A percentile compares a stretch with the other conserved stretches of the same genome.
Evolutionary conservation across 2,888 invertebrate genomes (phyloP).

Genomic region (Eupithecia tripunctaria): DNA sequence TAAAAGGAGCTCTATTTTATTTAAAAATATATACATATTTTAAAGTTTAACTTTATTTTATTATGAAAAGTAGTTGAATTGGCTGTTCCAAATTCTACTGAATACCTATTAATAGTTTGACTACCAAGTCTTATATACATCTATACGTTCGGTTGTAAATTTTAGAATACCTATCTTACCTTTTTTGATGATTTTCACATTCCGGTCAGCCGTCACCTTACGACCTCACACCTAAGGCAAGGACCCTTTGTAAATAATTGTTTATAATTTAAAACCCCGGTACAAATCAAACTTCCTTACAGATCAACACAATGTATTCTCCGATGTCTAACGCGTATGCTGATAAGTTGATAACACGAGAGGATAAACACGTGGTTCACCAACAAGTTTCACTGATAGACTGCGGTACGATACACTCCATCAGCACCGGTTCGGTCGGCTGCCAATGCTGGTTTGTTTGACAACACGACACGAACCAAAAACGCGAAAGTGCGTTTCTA

Average conservation of each 20-base stretch:
- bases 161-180: not conserved
- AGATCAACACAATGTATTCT: not conserved
- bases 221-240: not conserved
- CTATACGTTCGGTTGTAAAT: not conserved
- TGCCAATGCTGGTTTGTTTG: not conserved
- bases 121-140: too few relatives aligned
- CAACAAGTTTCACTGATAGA: constrained; percentile 10
- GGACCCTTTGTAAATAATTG: not conserved
- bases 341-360: not conserved
- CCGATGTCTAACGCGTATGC: not conserved
- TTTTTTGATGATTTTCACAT: not conserved
- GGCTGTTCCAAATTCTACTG: not conserved
- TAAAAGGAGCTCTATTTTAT: too few relatives aligned
- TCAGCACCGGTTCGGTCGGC: not conserved
- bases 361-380: constrained; percentile 14
- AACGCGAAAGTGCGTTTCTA: not conserved
- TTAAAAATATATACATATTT: not conserved
- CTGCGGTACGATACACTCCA: not conserved
- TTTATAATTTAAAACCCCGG: not conserved
- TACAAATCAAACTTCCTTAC: not conserved
- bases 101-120: not conserved
- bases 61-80: not conserved
- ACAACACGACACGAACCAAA: not conserved
- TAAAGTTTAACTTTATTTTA: too few relatives aligned
- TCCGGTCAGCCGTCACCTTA: not conserved